Evolutionary conservation across 2,113 vertebrate species (phyloP).

Genomic region (Struthio camelus): DNA sequence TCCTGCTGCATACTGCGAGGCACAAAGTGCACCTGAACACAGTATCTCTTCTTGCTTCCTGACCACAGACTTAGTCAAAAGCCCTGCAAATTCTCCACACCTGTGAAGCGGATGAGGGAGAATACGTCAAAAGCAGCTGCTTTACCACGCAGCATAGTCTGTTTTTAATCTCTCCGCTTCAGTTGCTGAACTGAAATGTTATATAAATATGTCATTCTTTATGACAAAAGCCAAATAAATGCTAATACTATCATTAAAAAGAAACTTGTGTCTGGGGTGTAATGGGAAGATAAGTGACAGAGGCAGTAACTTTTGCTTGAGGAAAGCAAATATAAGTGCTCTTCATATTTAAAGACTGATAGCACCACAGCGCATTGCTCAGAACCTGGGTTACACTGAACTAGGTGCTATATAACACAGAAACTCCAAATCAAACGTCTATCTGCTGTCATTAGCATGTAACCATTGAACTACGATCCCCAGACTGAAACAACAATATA

Average conservation of each 20-base stretch:
- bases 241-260: constrained; percentile 42
- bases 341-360: background rate
- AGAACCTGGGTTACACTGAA: background rate
- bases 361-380: background rate
- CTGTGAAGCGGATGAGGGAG: background rate
- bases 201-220: constrained; percentile 49
- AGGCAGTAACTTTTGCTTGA: background rate
- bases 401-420: background rate
- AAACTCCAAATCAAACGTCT: background rate
- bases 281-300: constrained; percentile 4
- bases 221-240: constrained; percentile 51
- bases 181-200: constrained; percentile 21
- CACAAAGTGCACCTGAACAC: fast-evolving
- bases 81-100: background rate
- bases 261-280: background rate
- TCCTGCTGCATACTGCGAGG: fast-evolving
- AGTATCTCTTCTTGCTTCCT: background rate
- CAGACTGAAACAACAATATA: fast-evolving
- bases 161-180: background rate
- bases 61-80: background rate
- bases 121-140: background rate
- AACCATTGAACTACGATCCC: background rate
- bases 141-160: background rate
- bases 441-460: background rate
- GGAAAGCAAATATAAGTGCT: background rate